Evolutionary conservation across 1,140 invertebrate species (phyloP).

Genomic region (Lasioglossum albipes): DNA sequence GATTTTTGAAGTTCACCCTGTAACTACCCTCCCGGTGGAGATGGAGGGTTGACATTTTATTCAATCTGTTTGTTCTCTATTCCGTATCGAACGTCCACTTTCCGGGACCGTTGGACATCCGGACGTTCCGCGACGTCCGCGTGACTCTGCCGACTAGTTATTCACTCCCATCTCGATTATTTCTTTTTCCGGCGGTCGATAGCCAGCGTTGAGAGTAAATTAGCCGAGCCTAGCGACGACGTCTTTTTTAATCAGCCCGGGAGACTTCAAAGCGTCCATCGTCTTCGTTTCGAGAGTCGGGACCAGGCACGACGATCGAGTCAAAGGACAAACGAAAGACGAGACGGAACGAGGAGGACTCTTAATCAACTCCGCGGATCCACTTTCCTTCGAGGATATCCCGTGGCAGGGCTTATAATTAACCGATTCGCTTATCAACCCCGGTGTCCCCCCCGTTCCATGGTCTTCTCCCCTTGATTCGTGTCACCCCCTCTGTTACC

Average conservation of each 20-base stretch:
- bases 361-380: slow-evolving; percentile 69
- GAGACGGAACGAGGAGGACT: slow-evolving; percentile 55
- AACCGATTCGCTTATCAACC: slow-evolving; percentile 57
- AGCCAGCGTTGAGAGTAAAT: slow-evolving; percentile 27
- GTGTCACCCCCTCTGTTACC: too few relatives aligned
- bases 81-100: too few relatives aligned
- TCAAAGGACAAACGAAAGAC: slow-evolving; percentile 65
- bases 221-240: slow-evolving; percentile 38
- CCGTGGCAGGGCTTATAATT: slow-evolving; percentile 58
- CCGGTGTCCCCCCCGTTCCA: not conserved
- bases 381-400: slow-evolving; percentile 52
- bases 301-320: slow-evolving; percentile 64
- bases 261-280: slow-evolving; percentile 70
- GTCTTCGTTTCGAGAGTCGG: slow-evolving; percentile 52
- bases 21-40: too few relatives aligned
- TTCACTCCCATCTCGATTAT: not conserved
- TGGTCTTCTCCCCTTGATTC: not conserved
- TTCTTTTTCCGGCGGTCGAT: slow-evolving; percentile 21
- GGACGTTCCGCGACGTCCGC: not conserved
- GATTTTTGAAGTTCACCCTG: too few relatives aligned
- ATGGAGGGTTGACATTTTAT: too few relatives aligned
- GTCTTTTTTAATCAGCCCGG: slow-evolving; percentile 76
- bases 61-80: too few relatives aligned
- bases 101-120: too few relatives aligned
- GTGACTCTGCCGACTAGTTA: not conserved